Evolutionary conservation across 2,113 vertebrate genomes (phyloP).

Genomic region (Pterocles burchelli): DNA sequence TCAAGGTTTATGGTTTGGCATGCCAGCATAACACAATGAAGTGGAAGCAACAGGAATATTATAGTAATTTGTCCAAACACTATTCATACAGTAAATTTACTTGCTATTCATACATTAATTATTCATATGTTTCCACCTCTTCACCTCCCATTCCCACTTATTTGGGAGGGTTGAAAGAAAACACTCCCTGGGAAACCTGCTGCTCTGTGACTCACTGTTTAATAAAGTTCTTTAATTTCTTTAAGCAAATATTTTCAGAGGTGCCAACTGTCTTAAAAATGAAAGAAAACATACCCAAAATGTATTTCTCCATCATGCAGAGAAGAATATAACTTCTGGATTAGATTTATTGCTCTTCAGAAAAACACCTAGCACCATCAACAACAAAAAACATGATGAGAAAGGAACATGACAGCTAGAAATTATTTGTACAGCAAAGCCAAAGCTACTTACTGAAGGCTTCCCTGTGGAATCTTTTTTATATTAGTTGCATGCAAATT

Average conservation of each 20-base stretch:
- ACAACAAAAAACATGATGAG: not conserved
- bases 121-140: no score
- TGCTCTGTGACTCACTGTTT: not conserved
- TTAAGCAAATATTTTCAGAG: not conserved
- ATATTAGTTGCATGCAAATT: not conserved
- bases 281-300: not conserved
- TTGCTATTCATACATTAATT: no score
- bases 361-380: not conserved
- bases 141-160: rapidly evolving
- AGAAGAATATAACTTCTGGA: not conserved
- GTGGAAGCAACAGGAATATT: not conserved
- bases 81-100: not conserved
- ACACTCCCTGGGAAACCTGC: not conserved
- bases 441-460: not conserved
- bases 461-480: not conserved
- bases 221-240: not conserved
- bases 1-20: not conserved
- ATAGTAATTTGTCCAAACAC: not conserved
- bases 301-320: not conserved
- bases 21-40: not conserved
- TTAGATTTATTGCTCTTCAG: not conserved
- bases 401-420: not conserved
- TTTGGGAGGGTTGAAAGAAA: not conserved
- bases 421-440: not conserved
- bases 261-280: not conserved